Evolutionary conservation across 2,797 vertebrate species (phyloP), one percentile per base, ranked within the genome.

Genomic region (Zalophus californianus): DNA sequence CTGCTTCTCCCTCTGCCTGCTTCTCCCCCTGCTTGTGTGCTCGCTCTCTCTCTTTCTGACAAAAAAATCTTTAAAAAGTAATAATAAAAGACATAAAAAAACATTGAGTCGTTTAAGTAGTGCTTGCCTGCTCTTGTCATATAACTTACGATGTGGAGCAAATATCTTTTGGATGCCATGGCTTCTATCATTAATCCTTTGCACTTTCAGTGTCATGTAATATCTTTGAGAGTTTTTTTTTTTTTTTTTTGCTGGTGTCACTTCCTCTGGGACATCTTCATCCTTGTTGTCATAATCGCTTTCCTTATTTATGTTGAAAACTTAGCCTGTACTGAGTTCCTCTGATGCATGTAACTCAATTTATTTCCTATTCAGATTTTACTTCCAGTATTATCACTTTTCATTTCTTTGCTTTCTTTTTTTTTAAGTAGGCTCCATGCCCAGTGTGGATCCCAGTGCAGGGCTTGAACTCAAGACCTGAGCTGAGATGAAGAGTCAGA

Each of bases 331-430:
- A 56, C 25, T 83, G 35, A 77, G 10, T 87, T 87, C 8, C 44
- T 84, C 60, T 93, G 54, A 48, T 64, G 20, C 20, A 20, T 50
- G 4, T 77, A 90, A 78, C 54, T 79, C 54, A n/a, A 29, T 62
- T 90, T 86, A 73, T 52, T 89, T 77, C 86, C 73, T 86, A 5
- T 84, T 83, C 25, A 75, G 20, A 72, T 93, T 93, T 93, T 11
- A 56, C 54, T 90, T 90, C 23, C 1, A 93, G 16, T 70, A 72
- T 86, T 82, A 52, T 38, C 68, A 50, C 56, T 72, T 88, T 95
- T 73, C 66, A 79, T 80, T 50, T 72, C 32, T 32, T 11, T 60
- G 10, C 10, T 56, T 56, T 21, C 54, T 50, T 50, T 50, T 68
- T 35, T 68, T 68, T 35, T 18, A 68, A n/a, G 3, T 68, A 35